These are phyloP conservation scores for Perithous albicinctus DNA, from an alignment of 2,888 invertebrate genomes.

Conservation along the genomic window DNA sequence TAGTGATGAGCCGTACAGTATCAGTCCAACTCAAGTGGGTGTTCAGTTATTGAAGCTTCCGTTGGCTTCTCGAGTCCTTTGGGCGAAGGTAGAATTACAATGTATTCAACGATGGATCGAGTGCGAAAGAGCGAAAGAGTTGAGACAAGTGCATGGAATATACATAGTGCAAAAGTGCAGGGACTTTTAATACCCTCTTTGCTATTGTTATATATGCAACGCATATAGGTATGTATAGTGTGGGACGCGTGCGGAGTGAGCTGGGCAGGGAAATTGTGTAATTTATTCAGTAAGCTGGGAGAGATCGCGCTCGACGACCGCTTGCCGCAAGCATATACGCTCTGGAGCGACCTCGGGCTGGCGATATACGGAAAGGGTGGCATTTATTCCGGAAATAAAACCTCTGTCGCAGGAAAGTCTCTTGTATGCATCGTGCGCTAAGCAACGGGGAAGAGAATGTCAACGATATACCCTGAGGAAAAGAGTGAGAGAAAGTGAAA, in stretches of 20 bases:
- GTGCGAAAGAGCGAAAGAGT: constrained; percentile 20
- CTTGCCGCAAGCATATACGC: constrained; percentile 39
- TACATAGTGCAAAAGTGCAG: constrained; percentile 14
- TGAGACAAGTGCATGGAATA: constrained; percentile 14
- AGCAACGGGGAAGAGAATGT: constrained; percentile 41
- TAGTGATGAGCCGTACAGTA: not conserved
- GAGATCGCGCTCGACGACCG: constrained; percentile 63
- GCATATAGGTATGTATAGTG: constrained; percentile 12
- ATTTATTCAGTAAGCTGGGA: constrained; percentile 77
- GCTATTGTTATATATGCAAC: constrained; percentile 15
- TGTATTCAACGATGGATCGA: not conserved
- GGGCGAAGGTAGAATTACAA: not conserved
- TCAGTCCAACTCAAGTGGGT: not conserved
- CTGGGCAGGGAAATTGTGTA: constrained; percentile 75
- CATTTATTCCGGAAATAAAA: constrained; percentile 72
- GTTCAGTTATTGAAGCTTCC: not conserved
- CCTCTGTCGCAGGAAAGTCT: constrained; percentile 64
- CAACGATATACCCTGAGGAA: constrained; percentile 20
- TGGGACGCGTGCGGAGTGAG: constrained; percentile 52
- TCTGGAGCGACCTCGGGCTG: constrained; percentile 10
- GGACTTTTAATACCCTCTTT: not conserved
- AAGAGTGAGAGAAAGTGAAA: not conserved
- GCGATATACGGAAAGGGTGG: constrained; percentile 62
- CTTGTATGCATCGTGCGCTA: constrained; percentile 56
- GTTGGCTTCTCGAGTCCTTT: not conserved